Evolutionary conservation across 2,888 invertebrate genomes (phyloP), one percentile per base, ranked within the genome.

Genomic region (Andrena praecox): DNA sequence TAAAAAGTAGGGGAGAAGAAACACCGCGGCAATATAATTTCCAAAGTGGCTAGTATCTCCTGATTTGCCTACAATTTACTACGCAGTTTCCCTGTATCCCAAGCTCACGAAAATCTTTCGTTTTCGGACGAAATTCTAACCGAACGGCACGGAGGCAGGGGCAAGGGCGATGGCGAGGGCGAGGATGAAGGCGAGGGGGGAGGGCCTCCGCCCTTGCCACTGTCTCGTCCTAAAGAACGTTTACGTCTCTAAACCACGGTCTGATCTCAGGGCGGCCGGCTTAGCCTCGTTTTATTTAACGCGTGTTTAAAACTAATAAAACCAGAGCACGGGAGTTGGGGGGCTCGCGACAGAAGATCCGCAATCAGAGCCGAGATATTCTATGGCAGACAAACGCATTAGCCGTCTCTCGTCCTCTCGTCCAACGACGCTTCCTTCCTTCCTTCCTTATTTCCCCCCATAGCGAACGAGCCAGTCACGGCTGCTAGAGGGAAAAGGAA

Each of bases 231-330:
- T 67, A 33, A 78, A 64, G 83, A 81, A 85, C 84, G 70, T 82
- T 80, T 84, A 71, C 89, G 87, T 86, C 63, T 78, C 80, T 89
- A 90, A 93, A 92, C 90, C 90, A 86, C 86, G 85, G 88, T 87
- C 90, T 89, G 91, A 92, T 92, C 91, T 91, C 82, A 80, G 74
- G 24, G 4, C 56, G 85, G 77, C 59, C 79, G 87, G 90, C 91
- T 93, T 91, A 92, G 91, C 88, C 90, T 87, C 90, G 91, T 92
- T 93, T 93, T 93, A 93, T 93, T 93, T 93, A 93, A 93, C 91
- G 93, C 92, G 92, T 93, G 93, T 93, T 93, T 93, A 93, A 93
- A 93, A 93, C 92, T 93, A 91, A 93, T 93, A 93, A 93, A 93
- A 93, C 75, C 70, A 72, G 59, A 48, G 24, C 8, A n/a, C 8